Conservation (phyloP, 2,113 vertebrate genomes). For the Riparia riparia region DNA sequence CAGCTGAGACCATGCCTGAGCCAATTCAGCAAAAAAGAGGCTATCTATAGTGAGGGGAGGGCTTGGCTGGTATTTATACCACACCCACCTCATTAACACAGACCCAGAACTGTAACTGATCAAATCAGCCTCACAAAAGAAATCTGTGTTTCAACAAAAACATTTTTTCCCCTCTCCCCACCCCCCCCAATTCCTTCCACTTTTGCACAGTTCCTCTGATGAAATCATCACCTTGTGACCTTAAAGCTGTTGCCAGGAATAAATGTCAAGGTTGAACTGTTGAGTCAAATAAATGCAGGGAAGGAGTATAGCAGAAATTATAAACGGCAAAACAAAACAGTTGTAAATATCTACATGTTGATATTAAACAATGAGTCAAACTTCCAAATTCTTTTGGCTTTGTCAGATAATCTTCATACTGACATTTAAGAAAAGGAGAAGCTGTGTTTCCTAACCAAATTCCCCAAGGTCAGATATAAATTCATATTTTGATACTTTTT, state of each 20-base stretch:
- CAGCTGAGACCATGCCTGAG: neutral
- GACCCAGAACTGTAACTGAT: neutral
- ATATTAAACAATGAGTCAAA: neutral
- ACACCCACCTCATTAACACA: neutral
- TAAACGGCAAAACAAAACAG: neutral
- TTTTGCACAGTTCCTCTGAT: neutral
- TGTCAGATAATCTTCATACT: neutral
- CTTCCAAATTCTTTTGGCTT: neutral
- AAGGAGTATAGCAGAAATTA: neutral
- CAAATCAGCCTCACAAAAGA: neutral
- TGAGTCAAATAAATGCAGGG: neutral
- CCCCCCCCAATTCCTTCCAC: neutral
- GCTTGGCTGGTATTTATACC: neutral
- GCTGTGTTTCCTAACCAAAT: neutral
- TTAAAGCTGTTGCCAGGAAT: neutral
- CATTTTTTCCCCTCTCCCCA: accelerated
- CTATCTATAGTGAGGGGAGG: neutral
- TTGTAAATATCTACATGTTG: neutral
- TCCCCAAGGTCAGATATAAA: neutral
- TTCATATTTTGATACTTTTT: neutral
- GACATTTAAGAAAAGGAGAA: neutral
- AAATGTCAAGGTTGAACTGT: neutral
- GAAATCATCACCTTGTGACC: neutral
- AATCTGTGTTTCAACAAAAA: neutral
- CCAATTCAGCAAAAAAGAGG: neutral